Evolutionary conservation across 2,797 vertebrate species (phyloP), one percentile per base, ranked within the genome.

Genomic region (Sparus aurata): DNA sequence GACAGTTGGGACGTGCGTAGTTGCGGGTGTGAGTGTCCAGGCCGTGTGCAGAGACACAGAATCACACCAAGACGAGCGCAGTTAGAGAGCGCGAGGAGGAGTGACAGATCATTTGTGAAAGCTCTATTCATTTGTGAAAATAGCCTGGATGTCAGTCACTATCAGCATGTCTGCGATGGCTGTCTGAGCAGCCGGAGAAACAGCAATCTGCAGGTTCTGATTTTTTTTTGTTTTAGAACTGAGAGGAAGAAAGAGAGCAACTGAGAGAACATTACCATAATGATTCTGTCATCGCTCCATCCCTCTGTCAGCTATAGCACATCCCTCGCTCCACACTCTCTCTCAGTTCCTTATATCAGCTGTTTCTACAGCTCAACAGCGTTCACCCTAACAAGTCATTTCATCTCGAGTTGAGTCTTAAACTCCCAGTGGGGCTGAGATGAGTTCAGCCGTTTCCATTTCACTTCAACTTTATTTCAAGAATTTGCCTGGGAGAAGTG

Each of bases 61-160:
- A 43, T 77, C 84, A 45, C 54, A 75, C 69, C 52, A 5, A 50
- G 72, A 62, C 27, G 55, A 87, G 80, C 55, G 55, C 52, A 23
- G 52, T 15, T 58, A 67, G 0, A 4, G 49, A 68, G 62, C 5
- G 30, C 5, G 30, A 18, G 12, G 61, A 25, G 41, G 38, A 74
- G 60, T 63, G 90, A 87, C 69, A 30, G 73, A 86, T 91, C 69
- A 73, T 80, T 85, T 85, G 77, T 81, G 84, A 88, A 88, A 83
- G 84, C 75, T 82, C 75, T 41, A 80, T 89, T 92, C 85, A 86
- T 88, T 90, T 87, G 83, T 82, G 77, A 83, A 89, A 90, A 80
- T 67, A 76, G 66, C 70, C 61, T 63, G 72, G 62, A 84, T 82
- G 87, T 75, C 88, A 75, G 85, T 87, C 85, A 73, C 84, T 23